Evolutionary conservation across 2,888 invertebrate species (phyloP).

Genomic region (Pheosia gnoma): DNA sequence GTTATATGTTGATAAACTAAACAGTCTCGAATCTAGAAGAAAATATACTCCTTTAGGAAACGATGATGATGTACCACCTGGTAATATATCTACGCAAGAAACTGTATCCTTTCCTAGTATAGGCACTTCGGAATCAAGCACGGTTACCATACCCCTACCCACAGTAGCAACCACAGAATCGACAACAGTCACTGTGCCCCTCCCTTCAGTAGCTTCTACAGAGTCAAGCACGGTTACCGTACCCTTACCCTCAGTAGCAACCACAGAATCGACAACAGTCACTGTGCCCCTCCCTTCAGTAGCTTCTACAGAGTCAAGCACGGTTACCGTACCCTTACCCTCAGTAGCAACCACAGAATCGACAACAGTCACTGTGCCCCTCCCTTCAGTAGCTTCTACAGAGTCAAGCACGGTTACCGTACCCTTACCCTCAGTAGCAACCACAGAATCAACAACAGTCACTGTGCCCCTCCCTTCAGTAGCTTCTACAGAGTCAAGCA

Average conservation of each 20-base stretch:
- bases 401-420: conserved; percentile 8
- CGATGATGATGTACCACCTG: background rate
- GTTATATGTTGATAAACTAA: background rate
- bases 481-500: conserved; percentile 9
- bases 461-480: background rate
- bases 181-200: background rate
- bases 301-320: conserved; percentile 2
- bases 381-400: conserved; percentile 2
- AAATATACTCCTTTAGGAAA: background rate
- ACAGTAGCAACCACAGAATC: conserved; percentile 11
- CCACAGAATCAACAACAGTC: conserved; percentile 7
- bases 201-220: conserved; percentile 3
- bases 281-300: background rate
- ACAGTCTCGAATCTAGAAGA: background rate
- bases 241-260: conserved; percentile 4
- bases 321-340: background rate
- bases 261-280: conserved; percentile 6
- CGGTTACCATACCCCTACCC: conserved; percentile 9
- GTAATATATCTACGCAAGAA: background rate
- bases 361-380: background rate
- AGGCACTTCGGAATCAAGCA: background rate
- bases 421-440: conserved; percentile 3
- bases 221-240: conserved; percentile 9
- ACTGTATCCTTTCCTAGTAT: background rate
- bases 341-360: conserved; percentile 4